Percentiles rank a stretch among this genome's conserved stretches.
phyloP scores from a whole-genome alignment of 2,797 vertebrate genomes.

The Pangasius djambal region DNA sequence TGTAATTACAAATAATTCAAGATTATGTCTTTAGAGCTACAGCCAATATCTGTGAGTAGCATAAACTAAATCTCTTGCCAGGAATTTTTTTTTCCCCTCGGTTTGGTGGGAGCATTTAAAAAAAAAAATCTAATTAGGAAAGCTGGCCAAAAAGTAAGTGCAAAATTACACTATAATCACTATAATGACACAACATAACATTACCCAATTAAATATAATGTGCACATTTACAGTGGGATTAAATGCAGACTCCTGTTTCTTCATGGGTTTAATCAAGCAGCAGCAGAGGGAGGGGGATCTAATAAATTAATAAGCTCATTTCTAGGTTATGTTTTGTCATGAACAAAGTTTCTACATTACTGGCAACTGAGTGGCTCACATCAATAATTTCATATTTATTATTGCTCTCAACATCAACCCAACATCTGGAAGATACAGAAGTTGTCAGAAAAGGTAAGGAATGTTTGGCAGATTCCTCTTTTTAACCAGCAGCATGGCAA shows the following conservation, averaged over 20 bases:
- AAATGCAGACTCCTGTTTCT: neutral
- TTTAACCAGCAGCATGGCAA: neutral
- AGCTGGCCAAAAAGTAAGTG: neutral
- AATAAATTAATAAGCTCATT: neutral
- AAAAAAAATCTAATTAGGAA: neutral
- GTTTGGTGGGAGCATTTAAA: neutral
- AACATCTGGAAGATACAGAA: neutral
- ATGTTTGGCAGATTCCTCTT: neutral
- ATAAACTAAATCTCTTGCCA: neutral
- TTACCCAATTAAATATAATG: constrained; percentile 10
- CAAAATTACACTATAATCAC: neutral
- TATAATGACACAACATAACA: constrained; percentile 1
- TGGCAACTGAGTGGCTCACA: neutral
- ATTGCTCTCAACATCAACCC: neutral
- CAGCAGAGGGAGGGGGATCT: neutral
- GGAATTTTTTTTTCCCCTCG: neutral
- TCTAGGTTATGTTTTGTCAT: neutral
- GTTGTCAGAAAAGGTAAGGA: neutral
- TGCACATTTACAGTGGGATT: neutral
- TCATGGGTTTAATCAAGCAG: neutral
- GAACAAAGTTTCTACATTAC: neutral
- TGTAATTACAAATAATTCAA: constrained; percentile 6
- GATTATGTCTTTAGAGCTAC: neutral
- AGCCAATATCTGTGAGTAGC: neutral
- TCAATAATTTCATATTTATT: neutral